Conservation (phyloP, 2,797 vertebrate species). For the Hypotaenidia okinawae region DNA sequence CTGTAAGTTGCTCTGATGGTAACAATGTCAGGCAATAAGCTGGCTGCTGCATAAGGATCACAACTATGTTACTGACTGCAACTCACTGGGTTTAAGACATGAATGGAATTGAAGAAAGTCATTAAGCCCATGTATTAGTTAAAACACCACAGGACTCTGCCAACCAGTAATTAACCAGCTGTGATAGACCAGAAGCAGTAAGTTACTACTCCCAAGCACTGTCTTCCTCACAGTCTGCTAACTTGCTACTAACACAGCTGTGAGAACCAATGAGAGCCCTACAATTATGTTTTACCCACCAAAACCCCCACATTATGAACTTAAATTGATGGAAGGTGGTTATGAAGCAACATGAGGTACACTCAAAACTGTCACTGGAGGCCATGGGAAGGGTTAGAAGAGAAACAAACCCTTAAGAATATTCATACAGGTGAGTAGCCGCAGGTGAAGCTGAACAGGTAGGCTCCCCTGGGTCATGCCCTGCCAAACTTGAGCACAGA, state of each 20-base stretch:
- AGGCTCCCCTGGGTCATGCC: neutral
- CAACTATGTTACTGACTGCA: neutral
- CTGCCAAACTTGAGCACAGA: neutral
- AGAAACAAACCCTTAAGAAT: neutral
- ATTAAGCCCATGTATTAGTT: neutral
- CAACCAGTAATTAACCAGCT: neutral
- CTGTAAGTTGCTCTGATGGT: rapidly evolving
- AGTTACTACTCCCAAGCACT: neutral
- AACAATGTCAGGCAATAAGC: neutral
- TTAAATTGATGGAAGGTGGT: neutral
- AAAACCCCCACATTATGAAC: neutral
- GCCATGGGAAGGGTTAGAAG: neutral
- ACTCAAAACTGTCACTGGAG: neutral
- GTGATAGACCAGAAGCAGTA: neutral
- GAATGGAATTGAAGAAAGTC: neutral
- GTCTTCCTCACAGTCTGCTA: neutral
- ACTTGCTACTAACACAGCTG: neutral
- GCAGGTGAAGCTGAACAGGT: neutral
- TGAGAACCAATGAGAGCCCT: neutral
- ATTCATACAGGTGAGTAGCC: neutral
- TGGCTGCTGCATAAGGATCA: neutral
- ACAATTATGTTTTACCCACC: neutral
- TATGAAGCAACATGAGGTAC: neutral
- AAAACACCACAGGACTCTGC: neutral
- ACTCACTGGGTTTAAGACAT: neutral